Evolutionary conservation across 2,113 vertebrate genomes (phyloP).

Genomic region (Coracopsis vasa): DNA sequence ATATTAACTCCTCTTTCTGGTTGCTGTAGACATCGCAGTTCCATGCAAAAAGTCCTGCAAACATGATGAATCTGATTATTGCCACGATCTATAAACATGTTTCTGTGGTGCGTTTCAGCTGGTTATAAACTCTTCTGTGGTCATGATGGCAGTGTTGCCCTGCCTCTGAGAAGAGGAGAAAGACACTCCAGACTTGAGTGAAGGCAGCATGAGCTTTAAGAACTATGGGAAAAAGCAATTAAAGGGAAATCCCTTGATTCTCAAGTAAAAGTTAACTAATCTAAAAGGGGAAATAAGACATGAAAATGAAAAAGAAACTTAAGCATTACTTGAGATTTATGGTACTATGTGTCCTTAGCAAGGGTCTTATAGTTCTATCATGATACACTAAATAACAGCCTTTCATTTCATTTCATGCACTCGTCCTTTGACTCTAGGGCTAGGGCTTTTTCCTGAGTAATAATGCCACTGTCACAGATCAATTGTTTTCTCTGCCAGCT

Average conservation of each 20-base stretch:
- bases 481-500: not conserved
- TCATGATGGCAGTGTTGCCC: not conserved
- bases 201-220: not conserved
- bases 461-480: not conserved
- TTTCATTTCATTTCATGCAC: not conserved
- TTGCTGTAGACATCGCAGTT: not conserved
- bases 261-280: not conserved
- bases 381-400: not conserved
- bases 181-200: not conserved
- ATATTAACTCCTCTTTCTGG: not conserved
- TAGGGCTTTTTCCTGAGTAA: not conserved
- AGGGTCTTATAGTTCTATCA: not conserved
- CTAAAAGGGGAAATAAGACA: not conserved
- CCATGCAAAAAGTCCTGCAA: not conserved
- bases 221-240: not conserved
- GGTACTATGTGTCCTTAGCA: not conserved
- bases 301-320: not conserved
- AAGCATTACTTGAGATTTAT: not conserved
- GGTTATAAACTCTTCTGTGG: not conserved
- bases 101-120: not conserved
- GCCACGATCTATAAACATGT: fast-evolving
- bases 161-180: not conserved
- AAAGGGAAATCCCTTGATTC: not conserved
- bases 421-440: not conserved
- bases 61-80: not conserved